phyloP scores from a whole-genome alignment of 2,797 vertebrate species.

The Allenopithecus nigroviridis region DNA sequence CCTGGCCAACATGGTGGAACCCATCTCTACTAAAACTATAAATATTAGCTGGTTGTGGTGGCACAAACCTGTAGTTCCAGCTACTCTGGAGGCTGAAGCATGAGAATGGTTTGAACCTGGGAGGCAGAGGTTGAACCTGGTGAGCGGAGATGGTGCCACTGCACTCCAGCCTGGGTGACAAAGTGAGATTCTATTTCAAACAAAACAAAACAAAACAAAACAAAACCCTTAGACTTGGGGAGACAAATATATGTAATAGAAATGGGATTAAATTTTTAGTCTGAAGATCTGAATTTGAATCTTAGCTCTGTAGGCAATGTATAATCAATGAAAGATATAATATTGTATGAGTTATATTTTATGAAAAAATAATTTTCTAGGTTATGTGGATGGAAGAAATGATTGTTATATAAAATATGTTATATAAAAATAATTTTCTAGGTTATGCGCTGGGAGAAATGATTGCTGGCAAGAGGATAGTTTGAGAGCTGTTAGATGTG shows the following conservation, averaged over 20 bases:
- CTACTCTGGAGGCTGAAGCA: neutral
- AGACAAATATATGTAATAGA: neutral
- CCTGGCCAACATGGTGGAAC: neutral
- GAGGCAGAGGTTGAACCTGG: neutral
- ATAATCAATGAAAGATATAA: neutral
- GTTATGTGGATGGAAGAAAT: neutral
- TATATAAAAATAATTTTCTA: neutral
- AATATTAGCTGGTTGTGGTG: neutral
- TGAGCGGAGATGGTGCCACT: neutral
- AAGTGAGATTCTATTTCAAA: no score
- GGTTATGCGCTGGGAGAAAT: neutral
- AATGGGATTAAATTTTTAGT: neutral
- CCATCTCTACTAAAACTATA: neutral
- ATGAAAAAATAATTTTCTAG: neutral
- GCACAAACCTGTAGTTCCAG: neutral
- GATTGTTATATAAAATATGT: no score
- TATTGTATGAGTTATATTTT: neutral
- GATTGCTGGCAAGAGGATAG: neutral
- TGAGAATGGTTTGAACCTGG: neutral
- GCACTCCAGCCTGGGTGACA: no score
- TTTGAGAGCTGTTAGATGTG: neutral
- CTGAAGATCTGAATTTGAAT: conserved; percentile 9
- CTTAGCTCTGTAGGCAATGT: neutral
- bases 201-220: no score
- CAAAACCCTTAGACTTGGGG: neutral